Evolutionary conservation across 2,888 invertebrate genomes (phyloP), one percentile per base, ranked within the genome.

Genomic region (Hirtodrosophila cameraria): DNA sequence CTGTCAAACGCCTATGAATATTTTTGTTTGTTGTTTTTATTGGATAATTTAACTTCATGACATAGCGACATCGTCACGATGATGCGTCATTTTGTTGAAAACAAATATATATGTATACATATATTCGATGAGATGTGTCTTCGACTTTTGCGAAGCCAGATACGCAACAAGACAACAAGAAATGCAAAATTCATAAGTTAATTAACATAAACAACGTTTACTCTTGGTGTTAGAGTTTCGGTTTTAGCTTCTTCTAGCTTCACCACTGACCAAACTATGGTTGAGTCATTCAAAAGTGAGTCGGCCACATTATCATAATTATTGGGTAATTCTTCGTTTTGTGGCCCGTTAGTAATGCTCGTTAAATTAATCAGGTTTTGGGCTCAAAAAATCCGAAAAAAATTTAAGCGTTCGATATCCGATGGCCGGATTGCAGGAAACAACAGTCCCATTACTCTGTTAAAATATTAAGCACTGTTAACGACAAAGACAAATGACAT

Each of bases 131-230:
- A 60, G 53, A 48, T 23, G 48, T 13, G 39, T 11, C 15, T 23
- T 7, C 8, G n/a, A 23, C 9, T 52, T 8, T 42, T 12, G 16
- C 31, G 18, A 35, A 13, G 11, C 7, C 39, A 31, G 23, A 25
- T 42, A 48, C 58, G 58, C 42, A 42, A 48, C 8, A 15, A 31
- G 23, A 30, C n/a, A 35, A 33, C 15, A 20, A 27, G 13, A 55
- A 48, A 60, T 43, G 39, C 33, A 58, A 63, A 71, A 63, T 63
- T 73, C 42, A 74, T 77, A 67, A 82, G 80, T 69, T 76, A 75
- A 85, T 85, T 87, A 80, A 69, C 85, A 79, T 80, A 85, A 68
- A 55, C 61, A 58, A 67, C 50, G 67, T 62, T 76, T 70, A 64
- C 65, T 60, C 46, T 35, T 18, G 35, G 49, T 25, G 35, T 48